Conservation (phyloP, 2,797 vertebrate species). For the Botia almorhae region DNA sequence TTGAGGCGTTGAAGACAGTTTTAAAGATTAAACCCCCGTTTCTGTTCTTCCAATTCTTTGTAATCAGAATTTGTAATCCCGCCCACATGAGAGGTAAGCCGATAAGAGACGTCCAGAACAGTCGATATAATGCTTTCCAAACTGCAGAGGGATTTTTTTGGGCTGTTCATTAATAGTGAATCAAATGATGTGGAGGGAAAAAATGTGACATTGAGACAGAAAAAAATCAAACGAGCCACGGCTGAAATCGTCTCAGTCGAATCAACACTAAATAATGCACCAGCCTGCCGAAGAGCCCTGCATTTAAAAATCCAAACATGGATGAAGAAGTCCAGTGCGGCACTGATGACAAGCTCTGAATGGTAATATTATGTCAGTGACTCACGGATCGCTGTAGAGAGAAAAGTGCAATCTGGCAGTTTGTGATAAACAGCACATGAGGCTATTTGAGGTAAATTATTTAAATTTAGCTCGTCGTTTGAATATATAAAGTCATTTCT, state of each 20-base stretch:
- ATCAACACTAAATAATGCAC: constrained; percentile 31
- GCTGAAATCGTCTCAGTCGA: constrained; percentile 36
- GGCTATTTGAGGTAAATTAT: constrained; percentile 28
- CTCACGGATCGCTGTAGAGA: constrained; percentile 41
- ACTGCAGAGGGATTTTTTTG: constrained; percentile 32
- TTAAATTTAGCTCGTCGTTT: constrained; percentile 9
- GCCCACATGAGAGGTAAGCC: constrained; percentile 24
- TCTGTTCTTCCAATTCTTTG: constrained; percentile 25
- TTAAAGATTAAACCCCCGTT: constrained; percentile 48
- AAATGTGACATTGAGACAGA: constrained; percentile 32
- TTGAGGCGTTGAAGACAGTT: constrained; percentile 39
- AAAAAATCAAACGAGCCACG: constrained; percentile 37
- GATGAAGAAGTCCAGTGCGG: constrained; percentile 40
- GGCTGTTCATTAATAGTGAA: constrained; percentile 47
- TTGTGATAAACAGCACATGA: constrained; percentile 20
- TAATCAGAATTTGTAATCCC: constrained; percentile 46
- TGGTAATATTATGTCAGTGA: constrained; percentile 36
- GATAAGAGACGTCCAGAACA: constrained; percentile 17
- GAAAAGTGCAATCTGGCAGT: constrained; percentile 36
- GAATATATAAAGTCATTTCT: constrained; percentile 21
- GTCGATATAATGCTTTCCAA: constrained; percentile 21
- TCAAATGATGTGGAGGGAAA: constrained; percentile 41
- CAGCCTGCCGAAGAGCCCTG: constrained; percentile 38
- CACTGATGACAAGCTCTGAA: constrained; percentile 37
- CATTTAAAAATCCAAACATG: constrained; percentile 43